These are phyloP conservation scores for Asarcornis scutulata DNA, from an alignment of 2,113 vertebrate species.

Conservation along the genomic window DNA sequence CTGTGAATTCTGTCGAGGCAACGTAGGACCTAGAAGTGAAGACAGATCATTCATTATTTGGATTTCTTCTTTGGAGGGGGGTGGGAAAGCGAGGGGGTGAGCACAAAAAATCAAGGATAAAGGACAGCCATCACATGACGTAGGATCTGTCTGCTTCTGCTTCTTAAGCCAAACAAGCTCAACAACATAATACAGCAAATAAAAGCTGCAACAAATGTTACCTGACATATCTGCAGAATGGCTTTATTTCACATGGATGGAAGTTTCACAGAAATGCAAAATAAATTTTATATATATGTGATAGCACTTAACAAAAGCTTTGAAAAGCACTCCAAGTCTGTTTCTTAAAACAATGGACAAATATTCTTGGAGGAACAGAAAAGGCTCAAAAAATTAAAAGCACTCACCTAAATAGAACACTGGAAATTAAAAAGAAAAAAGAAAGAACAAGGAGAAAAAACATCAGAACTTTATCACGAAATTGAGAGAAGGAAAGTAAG, in stretches of 20 bases:
- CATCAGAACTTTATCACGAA: constrained; percentile 71
- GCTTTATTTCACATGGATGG: constrained; percentile 72
- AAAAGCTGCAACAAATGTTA: constrained; percentile 66
- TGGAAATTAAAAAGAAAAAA: constrained; percentile 59
- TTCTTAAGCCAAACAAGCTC: constrained; percentile 77
- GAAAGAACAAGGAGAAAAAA: constrained; percentile 74
- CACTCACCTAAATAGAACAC: constrained; percentile 84
- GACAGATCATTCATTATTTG: background rate
- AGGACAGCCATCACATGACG: constrained; percentile 59
- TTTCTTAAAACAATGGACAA: constrained; percentile 69
- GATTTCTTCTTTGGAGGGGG: background rate
- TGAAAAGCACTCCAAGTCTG: constrained; percentile 59
- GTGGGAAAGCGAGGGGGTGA: too few species aligned
- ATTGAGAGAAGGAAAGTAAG: constrained; percentile 13
- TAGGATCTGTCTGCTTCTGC: constrained; percentile 58
- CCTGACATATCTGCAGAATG: constrained; percentile 55
- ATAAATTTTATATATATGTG: constrained; percentile 53
- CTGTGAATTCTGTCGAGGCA: constrained; percentile 90
- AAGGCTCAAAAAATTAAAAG: constrained; percentile 66
- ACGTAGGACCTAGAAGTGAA: constrained; percentile 84
- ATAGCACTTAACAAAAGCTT: constrained; percentile 61
- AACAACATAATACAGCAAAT: constrained; percentile 70
- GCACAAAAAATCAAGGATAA: constrained; percentile 21
- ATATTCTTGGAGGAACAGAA: constrained; percentile 42
- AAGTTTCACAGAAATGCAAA: constrained; percentile 69